Evolutionary conservation across 2,113 vertebrate species (phyloP).

Genomic region (Asarcornis scutulata): DNA sequence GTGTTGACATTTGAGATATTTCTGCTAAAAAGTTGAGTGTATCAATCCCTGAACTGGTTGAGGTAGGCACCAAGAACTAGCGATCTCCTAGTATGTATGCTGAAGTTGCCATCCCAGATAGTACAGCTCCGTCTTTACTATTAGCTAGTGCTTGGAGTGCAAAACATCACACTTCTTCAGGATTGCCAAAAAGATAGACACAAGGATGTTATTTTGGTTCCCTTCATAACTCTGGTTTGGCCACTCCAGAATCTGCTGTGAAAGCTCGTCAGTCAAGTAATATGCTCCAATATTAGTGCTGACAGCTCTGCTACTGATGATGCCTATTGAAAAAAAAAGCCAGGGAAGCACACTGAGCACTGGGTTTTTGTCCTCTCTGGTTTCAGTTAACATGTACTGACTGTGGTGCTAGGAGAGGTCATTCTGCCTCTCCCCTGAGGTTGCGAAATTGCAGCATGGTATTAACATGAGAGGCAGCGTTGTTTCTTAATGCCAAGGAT

Average conservation of each 20-base stretch:
- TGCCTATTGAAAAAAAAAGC: not conserved
- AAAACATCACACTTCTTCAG: not conserved
- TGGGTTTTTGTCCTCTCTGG: not conserved
- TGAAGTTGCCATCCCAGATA: not conserved
- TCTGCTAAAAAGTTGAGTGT: not conserved
- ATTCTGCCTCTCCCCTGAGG: not conserved
- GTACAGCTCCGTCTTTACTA: not conserved
- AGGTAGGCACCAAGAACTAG: not conserved
- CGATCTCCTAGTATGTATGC: not conserved
- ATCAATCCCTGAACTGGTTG: not conserved
- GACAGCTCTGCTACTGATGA: not conserved
- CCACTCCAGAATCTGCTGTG: not conserved
- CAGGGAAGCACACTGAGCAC: not conserved
- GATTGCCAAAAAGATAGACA: not conserved
- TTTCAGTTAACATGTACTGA: not conserved
- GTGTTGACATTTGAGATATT: not conserved
- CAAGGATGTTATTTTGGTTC: not conserved
- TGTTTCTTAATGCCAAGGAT: not conserved
- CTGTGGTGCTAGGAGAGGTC: not conserved
- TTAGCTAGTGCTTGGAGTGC: not conserved
- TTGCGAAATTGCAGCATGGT: not conserved
- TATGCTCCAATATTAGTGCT: not conserved
- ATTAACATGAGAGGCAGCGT: not conserved
- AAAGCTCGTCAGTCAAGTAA: not conserved
- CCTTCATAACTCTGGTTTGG: not conserved